phyloP scores from a whole-genome alignment of 2,797 vertebrate genomes.

The Antennarius maculatus region DNA sequence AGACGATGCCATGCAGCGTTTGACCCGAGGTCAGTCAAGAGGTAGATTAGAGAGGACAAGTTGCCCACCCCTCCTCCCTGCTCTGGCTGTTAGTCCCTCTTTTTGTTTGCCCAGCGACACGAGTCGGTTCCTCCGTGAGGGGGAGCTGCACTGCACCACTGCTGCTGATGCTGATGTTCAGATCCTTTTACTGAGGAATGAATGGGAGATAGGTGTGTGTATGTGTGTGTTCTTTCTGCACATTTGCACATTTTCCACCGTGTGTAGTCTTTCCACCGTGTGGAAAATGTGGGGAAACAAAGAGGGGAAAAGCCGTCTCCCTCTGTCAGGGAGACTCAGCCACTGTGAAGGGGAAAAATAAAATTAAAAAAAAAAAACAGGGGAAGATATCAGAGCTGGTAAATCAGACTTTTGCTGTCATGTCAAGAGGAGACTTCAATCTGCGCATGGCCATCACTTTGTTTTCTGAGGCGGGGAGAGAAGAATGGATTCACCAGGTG shows the following conservation, averaged over 20 bases:
- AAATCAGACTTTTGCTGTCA: conserved; percentile 59
- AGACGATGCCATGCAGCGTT: conserved; percentile 29
- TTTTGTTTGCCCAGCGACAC: conserved; percentile 72
- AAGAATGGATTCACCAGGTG: conserved; percentile 54
- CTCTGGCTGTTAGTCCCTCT: conserved; percentile 39
- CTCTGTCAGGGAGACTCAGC: conserved; percentile 35
- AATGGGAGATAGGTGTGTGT: conserved; percentile 27
- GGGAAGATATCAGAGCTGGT: conserved; percentile 45
- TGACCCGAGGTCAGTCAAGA: conserved; percentile 65
- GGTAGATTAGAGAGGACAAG: conserved; percentile 61
- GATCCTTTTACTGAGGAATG: conserved; percentile 55
- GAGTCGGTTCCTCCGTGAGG: conserved; percentile 68
- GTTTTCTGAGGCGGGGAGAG: conserved; percentile 47
- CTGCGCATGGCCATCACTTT: conserved; percentile 41
- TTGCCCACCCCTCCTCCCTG: conserved; percentile 34
- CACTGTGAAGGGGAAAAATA: conserved; percentile 46
- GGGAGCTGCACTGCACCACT: conserved; percentile 75
- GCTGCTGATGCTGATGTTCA: conserved; percentile 54
- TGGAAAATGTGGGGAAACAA: conserved; percentile 13
- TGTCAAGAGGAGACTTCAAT: conserved; percentile 56
- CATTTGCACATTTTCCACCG: conserved; percentile 6
- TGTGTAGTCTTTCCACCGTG: neutral
- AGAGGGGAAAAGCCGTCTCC: conserved; percentile 11
- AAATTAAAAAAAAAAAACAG: conserved; percentile 24
- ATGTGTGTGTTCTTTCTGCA: conserved; percentile 26